A percentile compares a stretch with the other conserved stretches of the same genome.
Evolutionary conservation across 2,113 vertebrate species (phyloP).

Genomic region (Noturus placidus): DNA sequence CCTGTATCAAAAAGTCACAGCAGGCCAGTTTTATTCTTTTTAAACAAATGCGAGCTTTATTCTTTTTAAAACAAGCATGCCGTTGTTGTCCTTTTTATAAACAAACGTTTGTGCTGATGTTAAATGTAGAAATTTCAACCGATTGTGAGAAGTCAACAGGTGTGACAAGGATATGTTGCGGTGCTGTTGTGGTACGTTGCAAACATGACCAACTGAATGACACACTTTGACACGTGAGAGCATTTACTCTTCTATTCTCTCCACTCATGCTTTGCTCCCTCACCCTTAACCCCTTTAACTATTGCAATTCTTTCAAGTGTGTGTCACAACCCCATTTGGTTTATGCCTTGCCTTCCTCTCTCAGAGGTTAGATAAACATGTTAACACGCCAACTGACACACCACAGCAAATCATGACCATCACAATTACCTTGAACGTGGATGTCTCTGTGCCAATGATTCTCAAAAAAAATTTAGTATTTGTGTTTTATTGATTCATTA

Average conservation of each 20-base stretch:
- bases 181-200: conserved; percentile 14
- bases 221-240: conserved; percentile 23
- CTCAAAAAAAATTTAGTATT: conserved; percentile 71
- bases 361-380: conserved; percentile 49
- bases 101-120: conserved; percentile 33
- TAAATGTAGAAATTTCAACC: conserved; percentile 29
- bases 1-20: conserved; percentile 15
- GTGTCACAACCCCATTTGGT: conserved; percentile 31
- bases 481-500: conserved; percentile 81
- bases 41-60: conserved; percentile 33
- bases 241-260: conserved; percentile 25
- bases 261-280: conserved; percentile 13
- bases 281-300: conserved; percentile 44
- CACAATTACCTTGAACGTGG: conserved; percentile 64
- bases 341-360: conserved; percentile 6
- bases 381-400: conserved; percentile 60
- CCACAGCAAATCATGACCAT: conserved; percentile 67
- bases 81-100: conserved; percentile 10
- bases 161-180: conserved; percentile 46
- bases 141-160: conserved; percentile 39
- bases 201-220: conserved; percentile 16
- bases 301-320: conserved; percentile 43
- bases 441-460: conserved; percentile 63
- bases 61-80: conserved; percentile 20
- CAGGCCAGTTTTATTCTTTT: conserved; percentile 17